Evolutionary conservation across 2,113 vertebrate genomes (phyloP).

Genomic region (Porphyrio hochstetteri): DNA sequence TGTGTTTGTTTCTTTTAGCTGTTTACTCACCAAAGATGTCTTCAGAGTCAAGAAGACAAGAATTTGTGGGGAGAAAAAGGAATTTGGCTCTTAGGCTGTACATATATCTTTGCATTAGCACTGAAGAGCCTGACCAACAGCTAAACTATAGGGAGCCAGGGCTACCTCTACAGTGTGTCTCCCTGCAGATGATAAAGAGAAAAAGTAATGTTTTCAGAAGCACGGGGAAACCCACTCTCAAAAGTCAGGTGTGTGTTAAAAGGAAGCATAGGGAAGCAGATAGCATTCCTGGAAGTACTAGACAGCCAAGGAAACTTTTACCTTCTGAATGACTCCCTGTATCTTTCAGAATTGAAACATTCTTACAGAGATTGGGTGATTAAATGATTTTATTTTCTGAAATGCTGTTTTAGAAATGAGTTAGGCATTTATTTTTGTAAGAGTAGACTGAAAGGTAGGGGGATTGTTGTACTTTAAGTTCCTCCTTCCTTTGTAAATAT

Average conservation of each 20-base stretch:
- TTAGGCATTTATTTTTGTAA: neutral
- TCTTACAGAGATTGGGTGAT: neutral
- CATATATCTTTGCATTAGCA: neutral
- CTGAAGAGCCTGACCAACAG: neutral
- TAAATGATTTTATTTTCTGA: neutral
- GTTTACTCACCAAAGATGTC: neutral
- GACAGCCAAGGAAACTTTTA: neutral
- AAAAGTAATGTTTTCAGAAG: neutral
- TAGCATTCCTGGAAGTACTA: neutral
- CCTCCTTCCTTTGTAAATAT: neutral
- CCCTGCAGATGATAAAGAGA: neutral
- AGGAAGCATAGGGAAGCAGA: neutral
- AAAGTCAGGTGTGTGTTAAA: neutral
- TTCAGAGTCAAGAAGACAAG: neutral
- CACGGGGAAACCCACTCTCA: neutral
- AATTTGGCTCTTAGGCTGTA: neutral
- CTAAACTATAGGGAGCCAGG: neutral
- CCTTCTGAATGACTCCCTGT: neutral
- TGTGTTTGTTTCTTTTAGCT: neutral
- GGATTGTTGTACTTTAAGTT: rapidly evolving
- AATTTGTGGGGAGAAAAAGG: neutral
- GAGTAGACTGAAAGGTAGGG: rapidly evolving
- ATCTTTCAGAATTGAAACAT: neutral
- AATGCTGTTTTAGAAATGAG: neutral
- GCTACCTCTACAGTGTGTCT: neutral